Base-by-base conservation (phyloP, 1,140 invertebrate species). In the Drosophila pruinosa region DNA sequence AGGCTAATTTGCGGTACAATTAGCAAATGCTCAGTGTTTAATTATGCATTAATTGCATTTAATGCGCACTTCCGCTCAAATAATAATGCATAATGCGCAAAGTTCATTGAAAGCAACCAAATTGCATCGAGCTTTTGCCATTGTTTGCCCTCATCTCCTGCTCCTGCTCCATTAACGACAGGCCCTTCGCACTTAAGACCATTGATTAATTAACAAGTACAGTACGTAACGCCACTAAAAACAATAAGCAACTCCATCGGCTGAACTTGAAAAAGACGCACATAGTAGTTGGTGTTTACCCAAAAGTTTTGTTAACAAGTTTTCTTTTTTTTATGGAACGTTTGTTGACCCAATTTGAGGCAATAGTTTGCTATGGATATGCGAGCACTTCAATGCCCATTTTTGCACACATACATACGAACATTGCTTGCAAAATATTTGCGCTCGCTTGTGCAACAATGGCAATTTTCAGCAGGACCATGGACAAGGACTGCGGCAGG, bases 31-130 rank as follows among this genome's bases (percentile, higher is more conserved):
- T 78, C 24, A 53, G 56, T 78, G 72, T 54, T 81, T 77, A 86
- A 85, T 85, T 85, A 85, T 85, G 81, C 81, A 86, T 79, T 86
- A 86, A 86, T 88, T 88, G 81, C 81, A 81, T 72, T 88, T 72
- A 81, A 81, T 71, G 75, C 64, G 54, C 74, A 88, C 72, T 86
- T 88, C 81, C 77, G 81, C 65, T 86, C 43, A 63, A 68, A 58
- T 64, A 59, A 75, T 64, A 61, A 63, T 61, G 45, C 69, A 76
- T 80, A 65, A 65, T 71, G 48, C 43, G 45, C 24, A 45, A 64
- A 34, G 14, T 52, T 54, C 19, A 22, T 48, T 48, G 22, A 24
- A 28, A 21, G 47, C 36, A 15, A 14, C 1, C 24, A 19, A 34
- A 36, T 22, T 12, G 12, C 3, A 12, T 7, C 24, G 22, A 24